Evolutionary conservation across 2,797 vertebrate genomes (phyloP), one percentile per base, ranked within the genome.

Genomic region (Gymnopithys bicolor): DNA sequence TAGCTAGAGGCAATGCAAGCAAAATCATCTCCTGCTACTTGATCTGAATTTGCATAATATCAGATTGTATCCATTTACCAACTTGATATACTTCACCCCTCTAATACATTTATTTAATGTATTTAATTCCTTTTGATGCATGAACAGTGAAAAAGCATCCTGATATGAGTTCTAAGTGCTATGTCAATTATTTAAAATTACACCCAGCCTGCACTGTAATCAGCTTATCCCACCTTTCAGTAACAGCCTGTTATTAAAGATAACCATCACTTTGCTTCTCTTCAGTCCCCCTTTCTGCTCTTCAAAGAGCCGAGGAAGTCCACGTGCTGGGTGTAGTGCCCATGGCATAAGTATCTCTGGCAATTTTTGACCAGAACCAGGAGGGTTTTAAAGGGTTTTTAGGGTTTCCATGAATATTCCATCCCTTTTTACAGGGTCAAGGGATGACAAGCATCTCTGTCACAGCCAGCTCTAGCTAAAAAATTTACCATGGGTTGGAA

Each of bases 21-120:
- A 92, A 78, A 85, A 81, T 73, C 13, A 74, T 93, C 91, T 86
- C 48, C 77, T 35, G 49, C 66, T 88, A 79, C 87, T 96, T 88
- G 70, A 91, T 94, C 56, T 87, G 77, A 93, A 96, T 97, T 97
- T 93, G 77, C 93, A 94, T 90, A 87, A 69, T 94, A 96, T 93
- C 95, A 95, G 91, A 96, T 92, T 84, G 74, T 79, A 93, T 95
- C 87, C 67, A 45, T 90, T 88, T 93, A 91, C 79, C 70, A 95
- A 60, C 83, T 89, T 27, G n/a, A 94, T 92, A 79, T 88, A 82
- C 55, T 96, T 94, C 73, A 95, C 77, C 87, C 58, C 89, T 81
- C 71, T 92, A 92, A 95, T 84, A 69, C 4, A 0, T 90, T 92
- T 84, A 93, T 91, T 88, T 94, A 92, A 94, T 90, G 83, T 46